Base-by-base conservation (phyloP, 1,140 invertebrate genomes). In the Scaptomyza montana region DNA sequence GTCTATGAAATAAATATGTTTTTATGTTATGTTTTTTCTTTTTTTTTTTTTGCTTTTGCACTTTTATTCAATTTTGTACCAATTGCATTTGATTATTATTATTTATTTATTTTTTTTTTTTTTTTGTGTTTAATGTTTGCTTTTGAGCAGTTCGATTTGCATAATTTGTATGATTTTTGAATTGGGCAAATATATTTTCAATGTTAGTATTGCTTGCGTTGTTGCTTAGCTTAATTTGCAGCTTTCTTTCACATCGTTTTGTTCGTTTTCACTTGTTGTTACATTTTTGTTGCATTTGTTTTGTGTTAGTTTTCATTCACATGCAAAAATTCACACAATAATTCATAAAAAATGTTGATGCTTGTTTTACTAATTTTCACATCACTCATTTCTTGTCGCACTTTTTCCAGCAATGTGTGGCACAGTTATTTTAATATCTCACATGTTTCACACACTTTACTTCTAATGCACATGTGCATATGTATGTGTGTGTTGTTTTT, bases 251-350 rank as follows among this genome's bases (percentile, higher is more conserved):
- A 75, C 65, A 53, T 8, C 33, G 5, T 57, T 71, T 68, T 56
- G 63, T 78, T 65, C 36, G 53, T 77, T 80, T 70, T 81, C 67
- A 67, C 49, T 69, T 59, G 45, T 69, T 59, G 45, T 74, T 45
- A 77, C 41, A 39, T 46, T 61, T 59, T 72, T 75, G 30, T 59
- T 56, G 16, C 33, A 62, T 41, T 70, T 77, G 59, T 54, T 25
- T 33, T 62, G 57, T 72, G 8, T 36, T 69, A 28, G 80, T 82
- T 78, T 78, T 67, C 79, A 89, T 84, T 87, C 79, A 87, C 84
- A 87, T 84, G 84, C 79, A 87, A 87, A 89, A 89, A 77, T 84
- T 89, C 84, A 89, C 84, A 87, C 84, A 84, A 77, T 89, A 87
- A 77, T 70, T 89, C 79, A 79, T 62, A 69, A 69, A 70, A 78